A percentile compares a stretch with the other conserved stretches of the same genome.
These are phyloP conservation scores for Takifugu ocellatus DNA, from an alignment of 2,797 vertebrate genomes.

Conservation along the genomic window DNA sequence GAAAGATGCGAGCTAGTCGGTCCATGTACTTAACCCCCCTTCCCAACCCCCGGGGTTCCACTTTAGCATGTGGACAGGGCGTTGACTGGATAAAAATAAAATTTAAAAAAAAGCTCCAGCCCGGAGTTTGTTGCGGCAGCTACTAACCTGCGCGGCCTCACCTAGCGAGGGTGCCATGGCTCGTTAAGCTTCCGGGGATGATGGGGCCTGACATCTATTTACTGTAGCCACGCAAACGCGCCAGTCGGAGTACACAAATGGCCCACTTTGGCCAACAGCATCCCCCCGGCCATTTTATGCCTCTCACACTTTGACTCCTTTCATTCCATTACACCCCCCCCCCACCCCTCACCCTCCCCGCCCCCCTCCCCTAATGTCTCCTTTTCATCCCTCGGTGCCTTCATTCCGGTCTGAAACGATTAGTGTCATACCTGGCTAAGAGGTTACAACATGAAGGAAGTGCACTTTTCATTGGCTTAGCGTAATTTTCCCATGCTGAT, in stretches of 20 bases:
- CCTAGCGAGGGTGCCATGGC: slow-evolving; percentile 58
- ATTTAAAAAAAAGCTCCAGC: background rate
- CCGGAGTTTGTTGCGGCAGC: slow-evolving; percentile 28
- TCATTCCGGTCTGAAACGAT: slow-evolving; percentile 57
- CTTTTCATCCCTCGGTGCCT: slow-evolving; percentile 43
- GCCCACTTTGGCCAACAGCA: slow-evolving; percentile 58
- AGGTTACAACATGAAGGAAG: slow-evolving; percentile 39
- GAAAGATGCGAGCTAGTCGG: too few relatives aligned
- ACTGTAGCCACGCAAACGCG: slow-evolving; percentile 51
- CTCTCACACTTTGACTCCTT: slow-evolving; percentile 50
- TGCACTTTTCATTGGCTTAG: slow-evolving; percentile 15
- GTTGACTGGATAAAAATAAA: background rate
- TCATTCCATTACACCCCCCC: slow-evolving; percentile 44
- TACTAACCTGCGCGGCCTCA: slow-evolving; percentile 53
- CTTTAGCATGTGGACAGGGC: background rate
- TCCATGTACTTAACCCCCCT: background rate
- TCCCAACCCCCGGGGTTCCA: background rate
- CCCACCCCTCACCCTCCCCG: too few relatives aligned
- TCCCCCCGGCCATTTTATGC: slow-evolving; percentile 55
- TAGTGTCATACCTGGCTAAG: slow-evolving; percentile 61
- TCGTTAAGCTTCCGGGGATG: slow-evolving; percentile 60
- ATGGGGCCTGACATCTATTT: slow-evolving; percentile 65
- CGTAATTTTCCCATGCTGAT: slow-evolving; percentile 17
- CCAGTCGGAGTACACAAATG: slow-evolving; percentile 49
- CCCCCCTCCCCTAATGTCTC: slow-evolving; percentile 14